phyloP scores from a whole-genome alignment of 2,888 invertebrate species.

The Andrena hattorfiana region DNA sequence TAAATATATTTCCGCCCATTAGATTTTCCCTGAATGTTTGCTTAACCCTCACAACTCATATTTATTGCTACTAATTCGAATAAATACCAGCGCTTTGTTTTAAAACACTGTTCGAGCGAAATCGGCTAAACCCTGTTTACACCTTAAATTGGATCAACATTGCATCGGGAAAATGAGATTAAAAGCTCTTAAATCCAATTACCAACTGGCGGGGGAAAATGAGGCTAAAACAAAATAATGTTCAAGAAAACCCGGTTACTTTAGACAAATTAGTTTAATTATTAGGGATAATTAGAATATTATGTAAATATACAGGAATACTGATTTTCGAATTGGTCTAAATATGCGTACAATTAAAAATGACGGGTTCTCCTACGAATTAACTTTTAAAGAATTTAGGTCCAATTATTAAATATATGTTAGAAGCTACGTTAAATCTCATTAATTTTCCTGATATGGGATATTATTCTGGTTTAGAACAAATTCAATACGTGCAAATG shows the following conservation, averaged over 20 bases:
- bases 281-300: neutral
- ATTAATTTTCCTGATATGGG: neutral
- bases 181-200: constrained; percentile 39
- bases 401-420: neutral
- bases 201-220: constrained; percentile 7
- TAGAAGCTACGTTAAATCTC: neutral
- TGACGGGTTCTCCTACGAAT: too few relatives aligned
- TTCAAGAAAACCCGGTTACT: neutral
- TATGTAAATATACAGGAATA: neutral
- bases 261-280: neutral
- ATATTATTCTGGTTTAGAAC: neutral
- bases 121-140: constrained; percentile 23
- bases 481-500: neutral
- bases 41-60: neutral
- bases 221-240: constrained; percentile 30
- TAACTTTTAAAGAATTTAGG: neutral
- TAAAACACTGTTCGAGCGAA: neutral
- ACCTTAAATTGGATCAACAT: constrained; percentile 31
- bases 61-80: constrained; percentile 5
- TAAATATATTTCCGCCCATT: neutral
- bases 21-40: neutral
- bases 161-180: constrained; percentile 30
- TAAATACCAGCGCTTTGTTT: neutral
- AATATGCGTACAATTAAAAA: neutral
- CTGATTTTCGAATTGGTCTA: neutral